These are phyloP conservation scores for Alloscopus bannaensis DNA, from an alignment of 2,888 invertebrate genomes.

Conservation along the genomic window DNA sequence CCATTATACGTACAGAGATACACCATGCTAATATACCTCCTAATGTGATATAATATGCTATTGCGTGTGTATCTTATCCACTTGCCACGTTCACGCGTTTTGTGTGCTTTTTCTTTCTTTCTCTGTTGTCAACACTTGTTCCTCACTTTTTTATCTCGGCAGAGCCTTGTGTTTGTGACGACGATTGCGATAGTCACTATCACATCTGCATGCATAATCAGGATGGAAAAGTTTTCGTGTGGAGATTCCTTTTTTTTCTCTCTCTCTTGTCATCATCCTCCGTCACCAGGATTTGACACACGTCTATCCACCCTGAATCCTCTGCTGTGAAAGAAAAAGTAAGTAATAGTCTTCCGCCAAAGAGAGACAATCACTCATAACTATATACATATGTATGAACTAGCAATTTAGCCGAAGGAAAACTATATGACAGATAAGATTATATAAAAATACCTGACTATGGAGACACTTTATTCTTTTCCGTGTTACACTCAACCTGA, in stretches of 20 bases:
- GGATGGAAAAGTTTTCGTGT: background rate
- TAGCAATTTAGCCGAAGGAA: background rate
- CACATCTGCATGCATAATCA: constrained; percentile 20
- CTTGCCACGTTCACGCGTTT: too few relatives aligned
- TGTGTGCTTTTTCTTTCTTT: background rate
- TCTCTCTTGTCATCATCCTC: background rate
- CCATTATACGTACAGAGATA: background rate
- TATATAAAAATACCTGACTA: too few relatives aligned
- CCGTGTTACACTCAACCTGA: too few relatives aligned
- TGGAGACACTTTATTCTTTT: too few relatives aligned
- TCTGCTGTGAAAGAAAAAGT: background rate
- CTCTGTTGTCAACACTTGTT: too few relatives aligned
- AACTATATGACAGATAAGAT: too few relatives aligned
- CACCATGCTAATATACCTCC: background rate
- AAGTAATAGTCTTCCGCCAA: background rate
- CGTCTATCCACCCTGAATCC: background rate
- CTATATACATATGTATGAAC: constrained; percentile 5
- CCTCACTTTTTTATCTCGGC: too few relatives aligned
- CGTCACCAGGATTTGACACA: background rate
- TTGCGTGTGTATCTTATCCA: too few relatives aligned
- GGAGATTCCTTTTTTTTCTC: background rate
- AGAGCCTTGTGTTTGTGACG: too few relatives aligned
- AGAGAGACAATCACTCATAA: too few relatives aligned
- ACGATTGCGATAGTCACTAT: background rate
- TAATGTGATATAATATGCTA: too few relatives aligned